Evolutionary conservation across 2,888 invertebrate genomes (phyloP), one percentile per base, ranked within the genome.

Genomic region (Epirrhoe alternata): DNA sequence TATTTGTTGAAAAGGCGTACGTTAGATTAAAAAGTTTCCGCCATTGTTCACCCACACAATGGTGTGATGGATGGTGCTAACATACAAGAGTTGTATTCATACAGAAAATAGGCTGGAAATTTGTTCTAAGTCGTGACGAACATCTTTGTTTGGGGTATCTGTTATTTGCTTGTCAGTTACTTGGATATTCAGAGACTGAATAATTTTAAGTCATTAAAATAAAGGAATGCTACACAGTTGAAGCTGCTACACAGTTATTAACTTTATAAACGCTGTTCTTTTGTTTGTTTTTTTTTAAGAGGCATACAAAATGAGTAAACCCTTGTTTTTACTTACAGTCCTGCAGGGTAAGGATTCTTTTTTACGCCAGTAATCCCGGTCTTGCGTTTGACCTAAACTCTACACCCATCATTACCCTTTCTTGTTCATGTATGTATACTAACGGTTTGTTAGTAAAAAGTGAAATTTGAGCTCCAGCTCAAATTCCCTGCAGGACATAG

Each of bases 11-110:
- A 60, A 63, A 50, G 50, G 47, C 54, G 35, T 47, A 60, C 59
- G 60, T 52, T 64, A 42, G 63, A 64, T 64, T 68, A 64, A 58
- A 61, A 68, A 64, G 61, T 64, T 68, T 64, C 50, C 42, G 8
- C 54, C 57, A 61, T 68, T 68, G 68, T 68, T 53, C 56, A 61
- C 45, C 33, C 53, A 35, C 45, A 64, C 61, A 64, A 63, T 55
- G 51, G 38, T 33, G 45, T 64, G 64, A 68, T 64, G 64, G 68
- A 68, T 64, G 61, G 57, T 45, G 16, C 53, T 62, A 62, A 53
- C 64, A 54, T 42, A 60, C 51, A 24, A 51, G 51, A 10, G 4
- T 57, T 17, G n/a, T 31, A 24, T 57, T 63, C 35, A 51, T 49
- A 24, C 24, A 42, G 56, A 56, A 52, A 55, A 30, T 55, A 49